Evolutionary conservation across 1,140 invertebrate genomes (phyloP).

Genomic region (Plodia interpunctella): DNA sequence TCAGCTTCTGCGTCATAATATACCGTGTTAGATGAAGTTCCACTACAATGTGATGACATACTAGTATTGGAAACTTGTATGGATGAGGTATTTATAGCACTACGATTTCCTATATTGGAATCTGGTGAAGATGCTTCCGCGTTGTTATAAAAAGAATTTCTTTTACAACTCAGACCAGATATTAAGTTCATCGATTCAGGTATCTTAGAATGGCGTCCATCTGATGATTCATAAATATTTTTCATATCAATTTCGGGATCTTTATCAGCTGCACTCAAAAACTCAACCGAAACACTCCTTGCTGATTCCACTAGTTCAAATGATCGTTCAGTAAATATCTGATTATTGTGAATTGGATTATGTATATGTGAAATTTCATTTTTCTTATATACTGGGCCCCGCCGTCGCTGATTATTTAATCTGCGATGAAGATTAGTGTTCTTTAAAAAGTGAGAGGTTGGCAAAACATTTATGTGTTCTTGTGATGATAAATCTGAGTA

Average conservation of each 20-base stretch:
- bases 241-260: conserved; percentile 84
- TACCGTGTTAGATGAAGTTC: conserved; percentile 67
- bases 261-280: conserved; percentile 82
- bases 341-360: conserved; percentile 82
- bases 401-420: conserved; percentile 83
- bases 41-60: conserved; percentile 70
- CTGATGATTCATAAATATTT: conserved; percentile 86
- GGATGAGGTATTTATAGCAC: conserved; percentile 30
- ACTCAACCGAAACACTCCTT: conserved; percentile 82
- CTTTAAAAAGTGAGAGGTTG: conserved; percentile 67
- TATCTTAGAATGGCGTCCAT: conserved; percentile 79
- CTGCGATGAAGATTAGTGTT: conserved; percentile 74
- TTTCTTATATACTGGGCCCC: conserved; percentile 79
- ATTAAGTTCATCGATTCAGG: conserved; percentile 72
- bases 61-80: conserved; percentile 55
- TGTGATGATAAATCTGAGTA: conserved; percentile 87
- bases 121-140: conserved; percentile 38
- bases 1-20: conserved; percentile 72
- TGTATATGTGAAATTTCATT: conserved; percentile 87
- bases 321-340: conserved; percentile 57
- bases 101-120: conserved; percentile 30
- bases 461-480: conserved; percentile 70
- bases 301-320: conserved; percentile 80
- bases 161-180: conserved; percentile 73
- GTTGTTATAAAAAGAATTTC: conserved; percentile 45